Base-by-base conservation (phyloP, 2,888 invertebrate species). In the Catocala nupta region DNA sequence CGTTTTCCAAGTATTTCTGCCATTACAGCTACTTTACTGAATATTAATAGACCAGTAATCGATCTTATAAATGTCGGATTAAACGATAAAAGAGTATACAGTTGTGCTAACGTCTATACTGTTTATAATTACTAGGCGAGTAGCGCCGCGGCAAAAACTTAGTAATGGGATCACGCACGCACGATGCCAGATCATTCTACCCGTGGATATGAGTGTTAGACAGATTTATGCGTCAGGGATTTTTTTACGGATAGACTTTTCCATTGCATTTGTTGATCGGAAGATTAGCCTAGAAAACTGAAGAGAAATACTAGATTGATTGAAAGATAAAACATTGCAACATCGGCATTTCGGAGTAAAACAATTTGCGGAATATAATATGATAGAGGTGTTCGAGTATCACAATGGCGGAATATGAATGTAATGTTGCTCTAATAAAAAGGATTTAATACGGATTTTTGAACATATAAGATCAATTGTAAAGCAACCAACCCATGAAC, bases 71-170 rank as follows among this genome's bases (percentile, higher is more conserved):
- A 81, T 78, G 80, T 77, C 68, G 74, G 80, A 82, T 80, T 81
- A 79, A 76, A 81, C 63, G 60, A 71, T 74, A 65, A 71, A 71
- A 71, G 65, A 65, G 68, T 74, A 63, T 74, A 78, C 79, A 70
- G 77, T 73, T 80, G 71, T 79, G 72, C 48, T 65, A 75, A 75
- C 70, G 68, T 71, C 68, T 82, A 82, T 77, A 82, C 75, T 77
- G 73, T 81, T 84, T 77, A 81, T 85, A 83, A 87, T 86, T 89
- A 85, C 78, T 78, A 74, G 77, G 82, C 81, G 75, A 84, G 82
- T 83, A 83, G 81, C 81, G 83, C 81, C 81, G 80, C 71, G 75
- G 81, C 83, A 89, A 90, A 90, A 90, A 85, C 72, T 63, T 76
- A 78, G 77, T 68, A 75, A 71, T 68, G 70, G 70, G 80, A 77